A percentile compares a stretch with the other conserved stretches of the same genome.
Evolutionary conservation across 2,888 invertebrate species (phyloP).

Genomic region (Anthoptus insignis): DNA sequence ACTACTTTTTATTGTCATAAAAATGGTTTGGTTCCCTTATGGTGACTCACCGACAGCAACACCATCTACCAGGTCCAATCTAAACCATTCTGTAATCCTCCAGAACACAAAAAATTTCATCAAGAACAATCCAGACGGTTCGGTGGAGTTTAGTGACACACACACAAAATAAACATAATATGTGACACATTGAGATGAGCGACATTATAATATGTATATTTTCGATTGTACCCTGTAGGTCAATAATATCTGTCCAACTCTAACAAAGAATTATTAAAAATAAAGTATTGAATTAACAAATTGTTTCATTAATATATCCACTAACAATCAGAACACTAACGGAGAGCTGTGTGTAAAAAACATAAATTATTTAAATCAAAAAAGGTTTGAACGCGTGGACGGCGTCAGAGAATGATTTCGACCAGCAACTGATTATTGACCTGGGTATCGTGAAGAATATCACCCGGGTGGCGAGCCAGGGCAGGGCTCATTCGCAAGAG

Average conservation of each 20-base stretch:
- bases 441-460: constrained; percentile 96
- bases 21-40: too few species aligned
- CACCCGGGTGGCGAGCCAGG: constrained; percentile 96
- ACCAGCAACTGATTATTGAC: constrained; percentile 97
- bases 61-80: too few species aligned
- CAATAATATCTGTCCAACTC: neutral
- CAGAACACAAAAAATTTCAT: too few species aligned
- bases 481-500: constrained; percentile 96
- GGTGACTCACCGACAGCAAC: too few species aligned
- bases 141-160: too few species aligned
- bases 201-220: too few species aligned
- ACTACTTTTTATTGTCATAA: too few species aligned
- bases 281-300: neutral
- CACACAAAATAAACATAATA: too few species aligned
- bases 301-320: constrained; percentile 6
- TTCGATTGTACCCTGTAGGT: too few species aligned
- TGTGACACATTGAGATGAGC: too few species aligned
- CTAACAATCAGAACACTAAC: constrained; percentile 35
- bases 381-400: constrained; percentile 97
- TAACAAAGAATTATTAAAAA: neutral
- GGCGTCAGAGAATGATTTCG: constrained; percentile 96
- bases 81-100: too few species aligned
- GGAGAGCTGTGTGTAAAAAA: constrained; percentile 17
- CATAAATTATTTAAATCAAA: constrained; percentile 23
- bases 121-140: too few species aligned